A percentile compares a stretch with the other conserved stretches of the same genome.
Evolutionary conservation across 2,797 vertebrate species (phyloP).

Genomic region (Melanotaenia maccullochi): DNA sequence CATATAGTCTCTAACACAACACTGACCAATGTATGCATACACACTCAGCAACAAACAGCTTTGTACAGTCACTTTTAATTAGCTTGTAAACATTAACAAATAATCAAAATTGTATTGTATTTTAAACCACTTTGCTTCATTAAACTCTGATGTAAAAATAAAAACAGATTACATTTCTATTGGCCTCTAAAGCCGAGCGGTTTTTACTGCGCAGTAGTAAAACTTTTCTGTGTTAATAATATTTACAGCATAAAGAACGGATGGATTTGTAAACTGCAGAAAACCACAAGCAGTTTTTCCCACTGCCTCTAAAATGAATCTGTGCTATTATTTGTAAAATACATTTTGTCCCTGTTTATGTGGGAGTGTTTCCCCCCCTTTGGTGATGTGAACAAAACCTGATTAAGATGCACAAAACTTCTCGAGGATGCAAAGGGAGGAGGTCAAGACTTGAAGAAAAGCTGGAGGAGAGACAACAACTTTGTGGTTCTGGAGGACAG

Average conservation of each 20-base stretch:
- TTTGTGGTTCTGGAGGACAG: slow-evolving; percentile 32
- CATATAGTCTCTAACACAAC: background rate
- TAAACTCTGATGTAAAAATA: background rate
- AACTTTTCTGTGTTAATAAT: slow-evolving; percentile 34
- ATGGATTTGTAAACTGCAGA: slow-evolving; percentile 21
- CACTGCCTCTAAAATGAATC: background rate
- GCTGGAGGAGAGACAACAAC: slow-evolving; percentile 33
- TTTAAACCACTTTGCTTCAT: slow-evolving; percentile 14
- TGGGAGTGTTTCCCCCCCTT: slow-evolving; percentile 22
- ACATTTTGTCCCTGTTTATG: slow-evolving; percentile 17
- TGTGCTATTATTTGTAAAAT: slow-evolving; percentile 30
- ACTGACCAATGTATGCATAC: background rate
- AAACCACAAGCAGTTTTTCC: slow-evolving; percentile 37
- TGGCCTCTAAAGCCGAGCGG: slow-evolving; percentile 21
- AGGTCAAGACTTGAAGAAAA: slow-evolving; percentile 14
- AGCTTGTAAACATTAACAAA: slow-evolving; percentile 5
- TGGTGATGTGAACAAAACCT: slow-evolving; percentile 33
- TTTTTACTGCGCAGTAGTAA: slow-evolving; percentile 23
- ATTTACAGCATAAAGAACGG: slow-evolving; percentile 18
- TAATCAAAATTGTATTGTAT: slow-evolving; percentile 5
- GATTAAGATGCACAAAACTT: slow-evolving; percentile 36
- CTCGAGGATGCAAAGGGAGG: slow-evolving; percentile 9
- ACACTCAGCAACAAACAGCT: background rate
- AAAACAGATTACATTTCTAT: slow-evolving; percentile 16
- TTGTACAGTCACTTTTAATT: slow-evolving; percentile 14